phyloP scores from a whole-genome alignment of 1,140 invertebrate species.

The Akabosia matsudoensis region DNA sequence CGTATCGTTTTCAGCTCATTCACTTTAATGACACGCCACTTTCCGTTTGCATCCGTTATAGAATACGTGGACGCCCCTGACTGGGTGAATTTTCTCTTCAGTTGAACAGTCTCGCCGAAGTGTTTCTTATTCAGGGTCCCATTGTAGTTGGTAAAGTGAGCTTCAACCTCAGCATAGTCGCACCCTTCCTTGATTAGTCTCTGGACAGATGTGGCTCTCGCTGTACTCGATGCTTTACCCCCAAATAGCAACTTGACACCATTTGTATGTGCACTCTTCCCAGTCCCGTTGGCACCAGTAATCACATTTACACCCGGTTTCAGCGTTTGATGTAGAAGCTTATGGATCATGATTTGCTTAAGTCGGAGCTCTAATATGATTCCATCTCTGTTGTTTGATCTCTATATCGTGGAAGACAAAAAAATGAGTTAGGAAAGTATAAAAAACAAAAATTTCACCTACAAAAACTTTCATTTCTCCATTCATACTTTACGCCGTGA shows the following conservation, averaged over 20 bases:
- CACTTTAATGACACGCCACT: neutral
- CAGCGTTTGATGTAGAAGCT: too few species aligned
- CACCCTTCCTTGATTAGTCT: neutral
- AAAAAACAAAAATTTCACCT: too few species aligned
- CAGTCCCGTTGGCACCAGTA: neutral
- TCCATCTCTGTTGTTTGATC: neutral
- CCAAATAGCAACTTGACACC: neutral
- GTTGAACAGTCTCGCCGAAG: neutral
- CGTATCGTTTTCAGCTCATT: neutral
- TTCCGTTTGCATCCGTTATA: neutral
- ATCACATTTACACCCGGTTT: neutral
- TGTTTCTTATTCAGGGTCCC: neutral
- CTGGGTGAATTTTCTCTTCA: neutral
- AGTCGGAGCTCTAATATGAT: too few species aligned
- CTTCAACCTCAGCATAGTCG: neutral
- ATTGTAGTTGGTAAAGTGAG: neutral
- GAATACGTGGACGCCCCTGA: neutral
- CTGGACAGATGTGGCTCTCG: neutral
- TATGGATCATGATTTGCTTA: neutral
- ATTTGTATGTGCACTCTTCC: neutral
- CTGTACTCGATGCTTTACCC: neutral
- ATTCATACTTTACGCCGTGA: neutral
- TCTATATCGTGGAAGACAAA: too few species aligned
- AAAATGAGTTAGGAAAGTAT: too few species aligned
- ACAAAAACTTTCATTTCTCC: neutral